Evolutionary conservation across 2,888 invertebrate genomes (phyloP), one percentile per base, ranked within the genome.

Genomic region (Geophilus truncorum): DNA sequence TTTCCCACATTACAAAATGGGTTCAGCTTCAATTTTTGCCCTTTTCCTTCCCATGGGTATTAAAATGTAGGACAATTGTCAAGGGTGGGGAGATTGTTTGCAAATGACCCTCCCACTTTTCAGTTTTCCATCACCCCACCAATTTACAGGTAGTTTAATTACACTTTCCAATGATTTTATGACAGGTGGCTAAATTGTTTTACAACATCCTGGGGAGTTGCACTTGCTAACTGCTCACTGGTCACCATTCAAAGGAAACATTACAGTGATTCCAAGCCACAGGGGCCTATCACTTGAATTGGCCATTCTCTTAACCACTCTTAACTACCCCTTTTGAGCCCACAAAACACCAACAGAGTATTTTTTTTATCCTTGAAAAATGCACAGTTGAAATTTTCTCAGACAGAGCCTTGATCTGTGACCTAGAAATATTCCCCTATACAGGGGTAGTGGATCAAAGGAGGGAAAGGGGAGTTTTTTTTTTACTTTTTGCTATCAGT

Each of bases 141-240:
- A 70, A 70, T 70, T 70, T n/a, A 70, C 70, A 70, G 70, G 70
- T 70, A 70, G 70, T 70, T 70, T 70, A 70, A 70, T 70, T 70
- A 70, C 70, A 70, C 70, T 70, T 70, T 70, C n/a, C 25, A 70
- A 70, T 70, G 70, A 28, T 70, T 70, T 70, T 70, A 70, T 70
- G 70, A 70, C 70, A 70, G 70, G 70, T 70, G 70, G 70, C 70
- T 70, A 70, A 70, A 70, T 70, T 70, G 70, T 70, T 70, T 70
- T 70, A 70, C 70, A 28, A 28, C 28, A 25, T 70, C 28, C 70
- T 70, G 28, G 70, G 70, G 70, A 70, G 28, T 70, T 70, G 25
- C 9, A 70, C 28, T n/a, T 25, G 70, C 70, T 51, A 51, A 51
- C 51, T 51, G 51, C 18, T 51, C 70, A 70, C 70, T 70, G 70